Evolutionary conservation across 2,888 invertebrate species (phyloP).

Genomic region (Parthenolecanium corni): DNA sequence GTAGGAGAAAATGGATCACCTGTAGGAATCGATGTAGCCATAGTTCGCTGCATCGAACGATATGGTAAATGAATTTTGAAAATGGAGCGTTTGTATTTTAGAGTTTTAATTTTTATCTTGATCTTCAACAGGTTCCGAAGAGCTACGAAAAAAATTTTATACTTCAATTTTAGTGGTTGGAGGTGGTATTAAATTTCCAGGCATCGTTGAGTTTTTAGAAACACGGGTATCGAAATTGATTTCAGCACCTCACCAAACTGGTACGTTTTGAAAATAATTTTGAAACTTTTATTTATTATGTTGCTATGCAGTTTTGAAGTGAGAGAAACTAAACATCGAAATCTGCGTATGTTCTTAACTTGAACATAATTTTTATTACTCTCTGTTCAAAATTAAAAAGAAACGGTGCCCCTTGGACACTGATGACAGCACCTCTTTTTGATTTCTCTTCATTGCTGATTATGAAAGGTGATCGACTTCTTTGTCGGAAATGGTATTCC

Average conservation of each 20-base stretch:
- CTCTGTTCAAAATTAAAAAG: no score
- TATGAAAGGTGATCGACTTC: no score
- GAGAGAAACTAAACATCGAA: no score
- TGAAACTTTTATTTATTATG: no score
- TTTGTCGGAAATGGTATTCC: no score
- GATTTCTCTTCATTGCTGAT: no score
- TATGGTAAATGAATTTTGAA: slow-evolving; percentile 51
- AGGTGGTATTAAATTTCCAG: slow-evolving; percentile 78
- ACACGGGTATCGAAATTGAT: slow-evolving; percentile 41
- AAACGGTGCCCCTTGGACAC: no score
- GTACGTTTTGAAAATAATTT: slow-evolving; percentile 35
- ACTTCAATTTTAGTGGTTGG: slow-evolving; percentile 84
- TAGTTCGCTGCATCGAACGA: slow-evolving; percentile 80
- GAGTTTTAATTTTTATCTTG: slow-evolving; percentile 3
- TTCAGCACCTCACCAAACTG: slow-evolving; percentile 47
- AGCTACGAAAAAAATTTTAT: slow-evolving; percentile 86
- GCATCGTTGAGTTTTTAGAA: slow-evolving; percentile 75
- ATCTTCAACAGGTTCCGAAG: slow-evolving; percentile 55
- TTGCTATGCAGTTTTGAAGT: no score
- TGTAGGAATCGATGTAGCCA: slow-evolving; percentile 78
- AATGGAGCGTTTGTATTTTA: neutral
- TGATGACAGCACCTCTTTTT: no score
- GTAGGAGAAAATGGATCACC: slow-evolving; percentile 58
- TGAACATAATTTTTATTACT: no score
- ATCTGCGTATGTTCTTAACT: no score